phyloP scores from a whole-genome alignment of 2,113 vertebrate genomes.

The Sturnira hondurensis region DNA sequence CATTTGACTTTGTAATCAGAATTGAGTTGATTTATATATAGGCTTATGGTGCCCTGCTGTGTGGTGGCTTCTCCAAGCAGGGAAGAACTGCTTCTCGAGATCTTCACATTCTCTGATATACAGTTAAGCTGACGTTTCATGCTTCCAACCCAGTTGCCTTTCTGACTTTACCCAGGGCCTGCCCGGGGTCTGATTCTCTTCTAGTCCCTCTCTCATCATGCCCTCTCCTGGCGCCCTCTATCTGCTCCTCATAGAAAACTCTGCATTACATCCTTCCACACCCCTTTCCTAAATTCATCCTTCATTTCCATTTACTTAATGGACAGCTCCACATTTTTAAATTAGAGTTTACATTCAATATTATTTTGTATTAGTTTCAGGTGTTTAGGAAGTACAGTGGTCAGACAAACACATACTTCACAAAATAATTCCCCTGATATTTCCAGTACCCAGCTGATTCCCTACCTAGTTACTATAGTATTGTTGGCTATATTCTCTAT shows the following conservation, averaged over 20 bases:
- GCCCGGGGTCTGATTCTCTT: background rate
- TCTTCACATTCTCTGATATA: background rate
- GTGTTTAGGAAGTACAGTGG: background rate
- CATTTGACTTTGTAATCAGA: conserved; percentile 51
- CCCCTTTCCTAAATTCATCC: background rate
- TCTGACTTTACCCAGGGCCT: background rate
- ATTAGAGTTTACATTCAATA: background rate
- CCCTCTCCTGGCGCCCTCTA: background rate
- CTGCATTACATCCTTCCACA: background rate
- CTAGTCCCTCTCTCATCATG: background rate
- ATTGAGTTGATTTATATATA: conserved; percentile 64
- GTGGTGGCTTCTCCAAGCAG: background rate
- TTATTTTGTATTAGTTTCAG: background rate
- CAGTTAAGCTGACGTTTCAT: background rate
- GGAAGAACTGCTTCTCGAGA: background rate
- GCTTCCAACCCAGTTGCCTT: background rate
- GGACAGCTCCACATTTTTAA: background rate
- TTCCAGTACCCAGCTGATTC: background rate
- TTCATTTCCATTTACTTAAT: background rate
- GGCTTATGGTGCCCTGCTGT: background rate
- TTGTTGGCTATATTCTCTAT: background rate
- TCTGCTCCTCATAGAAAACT: background rate
- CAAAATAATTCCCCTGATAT: background rate
- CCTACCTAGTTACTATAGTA: background rate
- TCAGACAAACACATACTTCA: background rate